Conservation (phyloP, 2,888 invertebrate species). For the Spatulosminthurus flaviceps region DNA sequence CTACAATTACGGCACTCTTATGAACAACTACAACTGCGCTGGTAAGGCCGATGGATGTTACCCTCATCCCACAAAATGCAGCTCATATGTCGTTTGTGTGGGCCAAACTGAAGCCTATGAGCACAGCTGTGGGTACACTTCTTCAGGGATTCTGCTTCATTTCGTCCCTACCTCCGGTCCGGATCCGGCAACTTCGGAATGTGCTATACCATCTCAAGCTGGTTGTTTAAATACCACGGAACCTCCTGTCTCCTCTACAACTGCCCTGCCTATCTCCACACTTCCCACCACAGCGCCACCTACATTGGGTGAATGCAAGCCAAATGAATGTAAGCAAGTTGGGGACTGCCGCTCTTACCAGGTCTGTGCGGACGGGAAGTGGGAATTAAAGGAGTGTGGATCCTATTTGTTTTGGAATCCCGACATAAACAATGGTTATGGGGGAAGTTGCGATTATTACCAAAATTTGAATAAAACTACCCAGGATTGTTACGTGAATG, state of each 20-base stretch:
- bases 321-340: not conserved
- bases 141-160: slow-evolving; percentile 15
- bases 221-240: not conserved
- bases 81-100: slow-evolving; percentile 52
- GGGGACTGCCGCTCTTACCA: not conserved
- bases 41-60: slow-evolving; percentile 50
- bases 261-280: no score
- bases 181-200: not conserved
- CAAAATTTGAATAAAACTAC: not conserved
- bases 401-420: slow-evolving; percentile 30
- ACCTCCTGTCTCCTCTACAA: no score
- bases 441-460: slow-evolving; percentile 30
- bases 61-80: slow-evolving; percentile 48
- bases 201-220: slow-evolving; percentile 20
- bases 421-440: not conserved
- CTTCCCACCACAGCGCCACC: not conserved
- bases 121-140: slow-evolving; percentile 41
- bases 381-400: slow-evolving; percentile 2
- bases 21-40: slow-evolving; percentile 43
- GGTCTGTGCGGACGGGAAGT: not conserved
- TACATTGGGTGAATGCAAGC: not conserved
- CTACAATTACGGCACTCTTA: not conserved
- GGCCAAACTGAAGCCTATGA: slow-evolving; percentile 51
- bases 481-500: not conserved
- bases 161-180: slow-evolving; percentile 33